Percentiles rank a stretch among this genome's conserved stretches.
phyloP scores from a whole-genome alignment of 2,888 invertebrate species.

The Nephrotoma flavescens region DNA sequence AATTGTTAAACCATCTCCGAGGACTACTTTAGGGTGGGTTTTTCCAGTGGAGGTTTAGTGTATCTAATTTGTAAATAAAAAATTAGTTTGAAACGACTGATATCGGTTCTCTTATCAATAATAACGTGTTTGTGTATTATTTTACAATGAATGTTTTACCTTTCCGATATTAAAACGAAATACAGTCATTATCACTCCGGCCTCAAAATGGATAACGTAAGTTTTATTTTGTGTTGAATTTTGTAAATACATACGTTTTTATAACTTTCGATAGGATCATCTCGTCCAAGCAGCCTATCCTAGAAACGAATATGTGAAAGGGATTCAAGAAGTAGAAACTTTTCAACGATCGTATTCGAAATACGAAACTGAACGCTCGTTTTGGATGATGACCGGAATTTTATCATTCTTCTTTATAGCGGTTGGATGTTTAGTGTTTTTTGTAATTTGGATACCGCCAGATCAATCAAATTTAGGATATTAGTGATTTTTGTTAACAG shows the following conservation, averaged over 20 bases:
- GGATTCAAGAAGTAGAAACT: not conserved
- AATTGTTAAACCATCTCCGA: not conserved
- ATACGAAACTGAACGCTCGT: not conserved
- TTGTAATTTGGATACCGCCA: not conserved
- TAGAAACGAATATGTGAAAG: not conserved
- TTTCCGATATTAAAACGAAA: not conserved
- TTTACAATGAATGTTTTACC: not conserved
- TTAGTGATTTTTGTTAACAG: not conserved
- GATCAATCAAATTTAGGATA: not conserved
- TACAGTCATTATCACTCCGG: not conserved
- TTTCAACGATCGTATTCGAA: not conserved
- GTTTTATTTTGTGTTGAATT: not conserved
- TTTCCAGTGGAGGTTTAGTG: not conserved
- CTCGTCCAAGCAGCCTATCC: not conserved
- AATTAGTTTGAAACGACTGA: not conserved
- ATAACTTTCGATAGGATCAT: not conserved
- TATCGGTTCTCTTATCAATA: not conserved
- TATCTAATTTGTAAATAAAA: not conserved
- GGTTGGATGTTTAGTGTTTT: not conserved
- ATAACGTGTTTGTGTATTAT: not conserved
- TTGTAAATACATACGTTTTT: not conserved
- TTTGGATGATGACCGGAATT: not conserved
- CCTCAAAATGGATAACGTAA: not conserved
- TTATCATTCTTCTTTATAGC: not conserved
- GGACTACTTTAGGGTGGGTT: not conserved